Percentiles rank a stretch among this genome's conserved stretches.
phyloP scores from a whole-genome alignment of 2,113 vertebrate genomes.

The Halichoerus grypus region DNA sequence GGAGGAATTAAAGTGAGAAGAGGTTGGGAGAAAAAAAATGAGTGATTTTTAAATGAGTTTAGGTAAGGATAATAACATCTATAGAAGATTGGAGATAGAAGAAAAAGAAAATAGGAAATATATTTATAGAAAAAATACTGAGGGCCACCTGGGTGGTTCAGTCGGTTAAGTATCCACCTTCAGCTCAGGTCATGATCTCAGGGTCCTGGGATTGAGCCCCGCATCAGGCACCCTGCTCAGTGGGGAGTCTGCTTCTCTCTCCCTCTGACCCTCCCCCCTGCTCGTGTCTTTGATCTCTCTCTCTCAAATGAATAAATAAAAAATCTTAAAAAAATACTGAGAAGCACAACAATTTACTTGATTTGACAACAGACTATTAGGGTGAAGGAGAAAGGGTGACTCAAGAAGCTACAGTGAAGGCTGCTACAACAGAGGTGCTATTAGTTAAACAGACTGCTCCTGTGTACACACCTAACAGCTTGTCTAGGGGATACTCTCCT shows the following conservation, averaged over 20 bases:
- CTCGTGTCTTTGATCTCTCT: not conserved
- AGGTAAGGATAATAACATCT: not conserved
- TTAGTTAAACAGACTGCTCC: not conserved
- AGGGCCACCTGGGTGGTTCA: not conserved
- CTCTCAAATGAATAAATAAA: not conserved
- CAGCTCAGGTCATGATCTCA: not conserved
- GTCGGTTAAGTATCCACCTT: not conserved
- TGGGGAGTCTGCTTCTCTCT: not conserved
- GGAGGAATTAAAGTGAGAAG: conserved; percentile 20
- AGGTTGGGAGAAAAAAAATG: not conserved
- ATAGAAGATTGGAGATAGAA: not conserved
- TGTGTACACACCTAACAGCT: not conserved
- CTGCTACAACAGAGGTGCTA: not conserved
- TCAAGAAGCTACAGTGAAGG: not conserved
- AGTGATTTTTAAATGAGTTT: not conserved
- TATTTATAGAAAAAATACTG: not conserved
- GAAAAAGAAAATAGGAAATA: not conserved
- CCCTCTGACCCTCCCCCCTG: not conserved
- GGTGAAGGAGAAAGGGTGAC: not conserved
- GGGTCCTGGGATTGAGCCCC: not conserved
- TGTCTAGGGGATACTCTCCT: not conserved
- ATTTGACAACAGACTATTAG: not conserved
- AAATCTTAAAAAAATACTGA: not conserved
- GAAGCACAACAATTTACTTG: not conserved
- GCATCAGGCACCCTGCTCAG: not conserved